A percentile compares a stretch with the other conserved stretches of the same genome.
Evolutionary conservation across 2,797 vertebrate genomes (phyloP).

Genomic region (Nyctibius grandis): DNA sequence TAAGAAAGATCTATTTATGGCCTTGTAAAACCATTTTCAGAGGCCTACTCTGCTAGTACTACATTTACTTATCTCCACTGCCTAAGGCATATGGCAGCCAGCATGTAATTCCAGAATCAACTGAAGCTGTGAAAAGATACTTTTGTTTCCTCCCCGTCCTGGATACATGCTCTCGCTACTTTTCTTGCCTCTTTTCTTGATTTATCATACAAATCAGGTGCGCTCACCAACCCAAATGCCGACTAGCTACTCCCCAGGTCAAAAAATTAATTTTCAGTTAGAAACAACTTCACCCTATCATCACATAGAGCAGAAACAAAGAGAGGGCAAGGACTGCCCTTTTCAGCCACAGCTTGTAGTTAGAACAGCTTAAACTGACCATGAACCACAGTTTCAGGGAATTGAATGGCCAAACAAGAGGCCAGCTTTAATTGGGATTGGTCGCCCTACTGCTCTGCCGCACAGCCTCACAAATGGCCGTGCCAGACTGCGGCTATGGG

Average conservation of each 20-base stretch:
- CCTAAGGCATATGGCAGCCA: not conserved
- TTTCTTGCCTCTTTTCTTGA: not conserved
- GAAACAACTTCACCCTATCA: not conserved
- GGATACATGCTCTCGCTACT: not conserved
- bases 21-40: not conserved
- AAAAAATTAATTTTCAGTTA: not conserved
- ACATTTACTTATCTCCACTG: not conserved
- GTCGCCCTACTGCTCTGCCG: not conserved
- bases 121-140: not conserved
- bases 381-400: not conserved
- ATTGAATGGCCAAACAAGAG: not conserved
- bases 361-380: not conserved
- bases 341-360: not conserved
- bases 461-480: not conserved
- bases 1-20: not conserved
- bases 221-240: not conserved
- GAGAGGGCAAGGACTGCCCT: not conserved
- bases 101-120: not conserved
- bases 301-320: not conserved
- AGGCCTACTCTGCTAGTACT: not conserved
- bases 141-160: not conserved
- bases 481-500: accelerated
- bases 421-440: not conserved
- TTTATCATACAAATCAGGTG: not conserved
- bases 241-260: not conserved